Conservation (phyloP, 2,888 invertebrate species). For the Lasioglossum lativentre region DNA sequence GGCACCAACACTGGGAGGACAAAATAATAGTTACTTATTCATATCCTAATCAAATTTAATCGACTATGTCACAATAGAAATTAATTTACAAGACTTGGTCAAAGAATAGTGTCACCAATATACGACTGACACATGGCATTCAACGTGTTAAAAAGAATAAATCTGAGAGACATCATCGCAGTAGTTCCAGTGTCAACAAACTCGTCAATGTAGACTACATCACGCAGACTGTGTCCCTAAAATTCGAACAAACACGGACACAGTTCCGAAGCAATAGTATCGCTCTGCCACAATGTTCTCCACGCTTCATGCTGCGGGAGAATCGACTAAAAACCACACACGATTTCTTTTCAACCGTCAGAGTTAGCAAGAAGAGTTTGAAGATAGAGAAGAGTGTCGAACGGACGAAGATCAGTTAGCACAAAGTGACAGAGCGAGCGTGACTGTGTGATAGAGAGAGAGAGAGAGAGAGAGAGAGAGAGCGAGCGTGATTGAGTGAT, state of each 20-base stretch:
- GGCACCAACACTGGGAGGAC: too few relatives aligned
- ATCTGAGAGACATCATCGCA: too few relatives aligned
- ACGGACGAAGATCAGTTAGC: conserved; percentile 45
- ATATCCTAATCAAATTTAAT: background rate
- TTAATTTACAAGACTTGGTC: too few relatives aligned
- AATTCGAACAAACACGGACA: background rate
- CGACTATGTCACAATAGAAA: background rate
- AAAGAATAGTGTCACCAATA: too few relatives aligned
- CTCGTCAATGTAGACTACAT: background rate
- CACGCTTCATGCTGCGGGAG: too few relatives aligned
- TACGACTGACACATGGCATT: too few relatives aligned
- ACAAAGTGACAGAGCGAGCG: conserved; percentile 21
- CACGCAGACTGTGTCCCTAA: background rate
- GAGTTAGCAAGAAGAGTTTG: background rate
- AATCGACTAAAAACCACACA: conserved; percentile 1
- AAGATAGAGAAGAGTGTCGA: background rate
- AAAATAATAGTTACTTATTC: too few relatives aligned
- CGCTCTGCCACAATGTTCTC: background rate
- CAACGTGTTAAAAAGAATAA: too few relatives aligned
- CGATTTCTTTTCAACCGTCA: background rate
- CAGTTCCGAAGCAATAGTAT: background rate
- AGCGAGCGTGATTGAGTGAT: background rate
- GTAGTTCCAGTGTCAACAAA: background rate
- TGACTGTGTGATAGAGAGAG: conserved; percentile 18
- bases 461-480: background rate